A percentile compares a stretch with the other conserved stretches of the same genome.
phyloP scores from a whole-genome alignment of 1,140 invertebrate genomes.

The Cataglyphis hispanica region DNA sequence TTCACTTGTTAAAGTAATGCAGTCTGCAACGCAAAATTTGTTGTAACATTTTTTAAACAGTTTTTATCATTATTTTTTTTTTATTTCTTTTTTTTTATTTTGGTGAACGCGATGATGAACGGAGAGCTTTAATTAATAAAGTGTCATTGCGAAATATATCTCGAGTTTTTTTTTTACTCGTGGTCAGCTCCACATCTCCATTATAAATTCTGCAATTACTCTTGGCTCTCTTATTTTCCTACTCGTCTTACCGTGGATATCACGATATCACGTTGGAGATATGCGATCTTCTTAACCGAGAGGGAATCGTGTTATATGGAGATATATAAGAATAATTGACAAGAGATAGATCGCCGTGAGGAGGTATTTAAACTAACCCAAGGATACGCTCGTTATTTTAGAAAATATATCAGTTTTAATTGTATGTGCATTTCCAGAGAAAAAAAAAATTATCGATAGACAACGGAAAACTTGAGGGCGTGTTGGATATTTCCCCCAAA shows the following conservation, averaged over 20 bases:
- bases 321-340: slow-evolving; percentile 17
- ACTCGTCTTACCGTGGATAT: background rate
- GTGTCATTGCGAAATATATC: background rate
- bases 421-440: background rate
- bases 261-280: background rate
- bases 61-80: background rate
- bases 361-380: background rate
- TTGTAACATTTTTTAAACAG: background rate
- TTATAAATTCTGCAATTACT: slow-evolving; percentile 27
- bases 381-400: background rate
- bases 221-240: slow-evolving; percentile 16
- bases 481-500: background rate
- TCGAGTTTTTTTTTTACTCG: background rate
- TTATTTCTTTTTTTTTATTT: background rate
- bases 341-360: background rate
- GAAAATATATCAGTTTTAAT: slow-evolving; percentile 3
- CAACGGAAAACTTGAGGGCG: background rate
- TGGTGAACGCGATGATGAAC: background rate
- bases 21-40: background rate
- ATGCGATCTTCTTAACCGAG: background rate
- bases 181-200: background rate
- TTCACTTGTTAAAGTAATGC: background rate
- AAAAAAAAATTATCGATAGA: background rate
- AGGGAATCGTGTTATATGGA: slow-evolving; percentile 44
- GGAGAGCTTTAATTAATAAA: slow-evolving; percentile 5